Conservation (phyloP, 2,113 vertebrate genomes). For the Alethe castanea region DNA sequence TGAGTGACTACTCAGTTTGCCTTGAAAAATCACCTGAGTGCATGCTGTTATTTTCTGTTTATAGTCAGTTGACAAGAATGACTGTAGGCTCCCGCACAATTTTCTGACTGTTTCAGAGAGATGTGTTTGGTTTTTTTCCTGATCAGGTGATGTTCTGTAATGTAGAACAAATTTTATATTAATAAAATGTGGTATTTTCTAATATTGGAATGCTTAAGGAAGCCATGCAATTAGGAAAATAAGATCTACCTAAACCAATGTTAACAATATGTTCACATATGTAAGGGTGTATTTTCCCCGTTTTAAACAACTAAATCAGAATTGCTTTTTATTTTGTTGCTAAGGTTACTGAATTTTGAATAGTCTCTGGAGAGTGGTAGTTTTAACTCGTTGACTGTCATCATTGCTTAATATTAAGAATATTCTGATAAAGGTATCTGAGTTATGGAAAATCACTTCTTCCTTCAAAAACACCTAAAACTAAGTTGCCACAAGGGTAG, state of each 20-base stretch:
- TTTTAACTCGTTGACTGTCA: neutral
- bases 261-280: slow-evolving; percentile 3
- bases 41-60: slow-evolving; percentile 11
- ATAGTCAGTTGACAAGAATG: neutral
- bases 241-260: neutral
- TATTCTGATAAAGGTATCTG: neutral
- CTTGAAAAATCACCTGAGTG: slow-evolving; percentile 16
- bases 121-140: neutral
- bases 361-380: neutral
- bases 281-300: neutral
- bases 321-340: slow-evolving; percentile 26
- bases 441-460: neutral
- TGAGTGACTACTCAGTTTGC: slow-evolving; percentile 7
- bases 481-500: neutral
- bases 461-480: neutral
- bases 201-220: neutral
- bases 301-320: neutral
- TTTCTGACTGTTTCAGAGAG: neutral
- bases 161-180: neutral
- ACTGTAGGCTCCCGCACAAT: neutral
- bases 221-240: neutral
- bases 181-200: neutral
- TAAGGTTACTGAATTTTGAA: slow-evolving; percentile 54
- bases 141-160: neutral
- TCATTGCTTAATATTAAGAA: neutral